Evolutionary conservation across 2,888 invertebrate species (phyloP).

Genomic region (Campoletis raptor): DNA sequence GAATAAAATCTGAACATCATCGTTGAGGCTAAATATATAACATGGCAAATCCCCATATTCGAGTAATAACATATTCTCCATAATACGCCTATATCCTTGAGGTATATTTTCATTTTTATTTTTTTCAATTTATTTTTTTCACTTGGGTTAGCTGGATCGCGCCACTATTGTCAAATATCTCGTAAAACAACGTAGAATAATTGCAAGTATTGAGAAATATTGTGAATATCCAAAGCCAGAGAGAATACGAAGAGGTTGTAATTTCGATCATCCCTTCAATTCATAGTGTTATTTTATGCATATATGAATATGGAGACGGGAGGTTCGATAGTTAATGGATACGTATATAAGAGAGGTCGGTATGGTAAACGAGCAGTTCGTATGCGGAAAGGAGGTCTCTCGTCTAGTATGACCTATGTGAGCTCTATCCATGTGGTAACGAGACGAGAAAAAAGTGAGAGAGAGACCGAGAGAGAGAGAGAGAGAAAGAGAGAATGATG

Average conservation of each 20-base stretch:
- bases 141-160: neutral
- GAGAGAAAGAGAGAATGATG: neutral
- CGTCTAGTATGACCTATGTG: conserved; percentile 8
- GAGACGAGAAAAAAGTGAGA: conserved; percentile 3
- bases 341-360: conserved; percentile 1
- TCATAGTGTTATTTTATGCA: conserved; percentile 4
- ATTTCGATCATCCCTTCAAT: conserved; percentile 45
- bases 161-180: conserved; percentile 40
- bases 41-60: conserved; percentile 18
- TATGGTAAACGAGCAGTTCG: conserved; percentile 56
- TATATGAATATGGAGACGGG: conserved; percentile 32
- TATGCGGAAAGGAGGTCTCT: conserved; percentile 37
- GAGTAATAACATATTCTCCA: conserved; percentile 21
- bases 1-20: conserved; percentile 46
- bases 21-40: conserved; percentile 34
- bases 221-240: neutral
- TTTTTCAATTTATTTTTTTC: no score
- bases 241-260: conserved; percentile 13
- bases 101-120: no score
- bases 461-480: conserved; percentile 24
- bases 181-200: conserved; percentile 29
- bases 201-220: conserved; percentile 44
- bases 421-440: conserved; percentile 12
- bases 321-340: conserved; percentile 48
- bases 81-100: neutral